These are phyloP conservation scores for Drosophila truncata DNA, from an alignment of 1,140 invertebrate genomes.

Conservation along the genomic window DNA sequence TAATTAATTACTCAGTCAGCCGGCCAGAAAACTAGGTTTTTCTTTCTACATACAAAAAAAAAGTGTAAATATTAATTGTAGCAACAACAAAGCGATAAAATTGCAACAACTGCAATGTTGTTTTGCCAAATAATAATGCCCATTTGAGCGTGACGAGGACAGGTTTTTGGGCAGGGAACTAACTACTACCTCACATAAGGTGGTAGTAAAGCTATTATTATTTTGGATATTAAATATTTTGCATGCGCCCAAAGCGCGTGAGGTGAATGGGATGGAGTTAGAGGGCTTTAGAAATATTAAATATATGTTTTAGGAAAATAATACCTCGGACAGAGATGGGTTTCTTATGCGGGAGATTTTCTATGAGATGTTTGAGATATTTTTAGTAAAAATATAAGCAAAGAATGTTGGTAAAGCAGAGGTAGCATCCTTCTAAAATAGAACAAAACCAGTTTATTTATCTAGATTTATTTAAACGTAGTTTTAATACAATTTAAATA, in stretches of 20 bases:
- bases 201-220: conserved; percentile 16
- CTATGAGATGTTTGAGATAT: not conserved
- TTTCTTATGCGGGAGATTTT: not conserved
- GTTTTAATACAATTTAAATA: not conserved
- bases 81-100: conserved; percentile 40
- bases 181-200: conserved; percentile 13
- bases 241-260: conserved; percentile 22
- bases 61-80: conserved; percentile 75
- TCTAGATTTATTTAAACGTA: fast-evolving
- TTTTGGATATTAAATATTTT: conserved; percentile 30
- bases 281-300: not conserved
- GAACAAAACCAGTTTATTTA: not conserved
- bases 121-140: conserved; percentile 43
- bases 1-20: conserved; percentile 74
- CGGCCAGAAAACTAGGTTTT: conserved; percentile 76
- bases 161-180: conserved; percentile 10
- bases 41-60: conserved; percentile 58
- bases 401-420: not conserved
- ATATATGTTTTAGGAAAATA: not conserved
- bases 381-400: too few species aligned
- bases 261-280: not conserved
- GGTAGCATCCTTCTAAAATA: not conserved
- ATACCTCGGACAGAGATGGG: not conserved
- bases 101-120: conserved; percentile 65
- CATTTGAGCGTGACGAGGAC: conserved; percentile 68